phyloP scores from a whole-genome alignment of 2,888 invertebrate species.

The Tenthredo livida region DNA sequence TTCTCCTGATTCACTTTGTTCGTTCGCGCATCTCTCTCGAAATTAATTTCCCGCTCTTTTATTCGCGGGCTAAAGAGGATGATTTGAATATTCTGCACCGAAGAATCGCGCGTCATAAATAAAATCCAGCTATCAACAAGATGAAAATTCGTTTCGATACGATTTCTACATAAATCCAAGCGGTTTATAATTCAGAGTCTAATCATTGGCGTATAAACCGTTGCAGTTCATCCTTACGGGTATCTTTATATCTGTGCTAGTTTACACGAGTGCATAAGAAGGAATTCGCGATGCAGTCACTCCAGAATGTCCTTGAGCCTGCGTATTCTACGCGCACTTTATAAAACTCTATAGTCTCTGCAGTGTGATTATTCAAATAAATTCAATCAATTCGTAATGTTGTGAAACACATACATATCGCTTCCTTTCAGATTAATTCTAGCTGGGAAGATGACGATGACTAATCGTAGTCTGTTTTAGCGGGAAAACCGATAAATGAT shows the following conservation, averaged over 20 bases:
- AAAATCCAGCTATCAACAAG: not conserved
- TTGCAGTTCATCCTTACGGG: not conserved
- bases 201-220: not conserved
- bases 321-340: not conserved
- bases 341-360: not conserved
- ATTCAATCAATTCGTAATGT: not conserved
- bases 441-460: not conserved
- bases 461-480: not conserved
- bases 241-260: not conserved
- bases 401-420: not conserved
- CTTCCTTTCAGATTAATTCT: not conserved
- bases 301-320: slow-evolving; percentile 1
- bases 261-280: not conserved
- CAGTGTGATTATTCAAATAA: not conserved
- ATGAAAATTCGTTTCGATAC: not conserved
- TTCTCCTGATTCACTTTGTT: not conserved
- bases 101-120: not conserved
- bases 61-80: not conserved
- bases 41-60: not conserved
- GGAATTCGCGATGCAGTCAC: not conserved
- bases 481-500: not conserved
- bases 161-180: too few species aligned
- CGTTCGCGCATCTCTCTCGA: too few species aligned
- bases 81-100: not conserved
- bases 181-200: not conserved